Percentiles rank a stretch among this genome's conserved stretches.
phyloP scores from a whole-genome alignment of 2,113 vertebrate species.

The Manacus vitellinus region DNA sequence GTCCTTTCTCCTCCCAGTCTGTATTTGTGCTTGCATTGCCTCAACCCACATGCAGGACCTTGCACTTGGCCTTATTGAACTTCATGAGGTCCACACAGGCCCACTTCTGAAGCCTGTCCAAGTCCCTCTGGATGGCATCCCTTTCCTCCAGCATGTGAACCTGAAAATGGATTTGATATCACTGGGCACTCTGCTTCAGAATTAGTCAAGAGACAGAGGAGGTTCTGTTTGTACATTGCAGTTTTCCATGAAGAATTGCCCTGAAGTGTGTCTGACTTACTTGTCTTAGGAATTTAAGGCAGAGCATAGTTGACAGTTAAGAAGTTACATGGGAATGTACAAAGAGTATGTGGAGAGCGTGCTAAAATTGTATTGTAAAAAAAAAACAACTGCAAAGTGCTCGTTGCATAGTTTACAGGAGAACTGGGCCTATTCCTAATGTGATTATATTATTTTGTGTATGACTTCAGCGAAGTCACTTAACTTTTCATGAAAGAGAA shows the following conservation, averaged over 20 bases:
- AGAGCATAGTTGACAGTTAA: neutral
- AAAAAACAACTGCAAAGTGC: neutral
- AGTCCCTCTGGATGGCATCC: neutral
- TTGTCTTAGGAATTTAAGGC: neutral
- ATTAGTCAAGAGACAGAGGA: neutral
- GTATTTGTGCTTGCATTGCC: neutral
- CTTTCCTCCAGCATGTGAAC: neutral
- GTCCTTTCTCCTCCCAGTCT: neutral
- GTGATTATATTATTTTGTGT: neutral
- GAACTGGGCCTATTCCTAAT: accelerated
- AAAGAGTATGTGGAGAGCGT: neutral
- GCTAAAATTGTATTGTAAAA: neutral
- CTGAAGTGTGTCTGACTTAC: neutral
- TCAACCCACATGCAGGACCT: neutral
- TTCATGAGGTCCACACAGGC: neutral
- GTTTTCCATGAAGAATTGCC: neutral
- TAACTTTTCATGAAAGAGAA: neutral
- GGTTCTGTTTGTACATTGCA: neutral
- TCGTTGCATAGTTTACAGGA: neutral
- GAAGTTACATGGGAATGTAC: neutral
- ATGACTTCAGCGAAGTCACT: neutral
- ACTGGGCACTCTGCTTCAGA: neutral
- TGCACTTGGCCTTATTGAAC: neutral
- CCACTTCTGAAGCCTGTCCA: neutral
- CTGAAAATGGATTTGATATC: neutral